Evolutionary conservation across 2,888 invertebrate species (phyloP).

Genomic region (Luffia ferchaultella): DNA sequence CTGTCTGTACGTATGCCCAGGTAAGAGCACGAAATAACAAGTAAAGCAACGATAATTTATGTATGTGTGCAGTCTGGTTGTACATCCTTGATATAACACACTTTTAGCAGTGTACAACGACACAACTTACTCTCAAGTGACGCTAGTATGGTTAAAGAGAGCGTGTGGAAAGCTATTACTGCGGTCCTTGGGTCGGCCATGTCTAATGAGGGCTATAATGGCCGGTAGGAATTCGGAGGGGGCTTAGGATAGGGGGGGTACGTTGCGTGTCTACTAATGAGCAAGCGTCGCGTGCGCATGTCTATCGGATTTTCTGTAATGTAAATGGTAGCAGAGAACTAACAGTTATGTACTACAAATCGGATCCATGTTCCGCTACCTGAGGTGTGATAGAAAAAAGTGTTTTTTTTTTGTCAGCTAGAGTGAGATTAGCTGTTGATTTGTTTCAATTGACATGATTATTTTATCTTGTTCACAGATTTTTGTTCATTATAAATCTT

Average conservation of each 20-base stretch:
- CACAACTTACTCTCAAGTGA: too few species aligned
- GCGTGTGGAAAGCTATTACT: slow-evolving; percentile 37
- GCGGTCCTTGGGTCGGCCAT: slow-evolving; percentile 24
- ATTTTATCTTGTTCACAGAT: too few species aligned
- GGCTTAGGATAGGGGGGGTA: slow-evolving; percentile 13
- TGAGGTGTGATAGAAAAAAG: background rate
- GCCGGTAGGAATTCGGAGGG: slow-evolving; percentile 22
- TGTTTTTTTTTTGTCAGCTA: too few species aligned
- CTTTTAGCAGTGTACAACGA: too few species aligned
- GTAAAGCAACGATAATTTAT: too few species aligned
- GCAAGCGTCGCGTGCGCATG: slow-evolving; percentile 49
- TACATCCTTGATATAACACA: too few species aligned
- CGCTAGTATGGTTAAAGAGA: slow-evolving; percentile 12
- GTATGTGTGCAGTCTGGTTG: too few species aligned
- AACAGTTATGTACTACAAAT: background rate
- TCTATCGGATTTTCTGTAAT: slow-evolving; percentile 33
- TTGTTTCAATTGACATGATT: too few species aligned
- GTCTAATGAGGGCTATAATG: slow-evolving; percentile 38
- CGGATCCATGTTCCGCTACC: background rate
- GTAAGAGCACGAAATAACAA: too few species aligned
- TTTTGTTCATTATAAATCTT: too few species aligned
- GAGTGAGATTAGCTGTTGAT: too few species aligned
- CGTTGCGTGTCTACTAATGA: slow-evolving; percentile 56
- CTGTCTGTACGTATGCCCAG: too few species aligned
- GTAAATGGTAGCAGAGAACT: slow-evolving; percentile 35